Base-by-base conservation (phyloP, 2,888 invertebrate genomes). In the Ditylenchus weischeri region DNA sequence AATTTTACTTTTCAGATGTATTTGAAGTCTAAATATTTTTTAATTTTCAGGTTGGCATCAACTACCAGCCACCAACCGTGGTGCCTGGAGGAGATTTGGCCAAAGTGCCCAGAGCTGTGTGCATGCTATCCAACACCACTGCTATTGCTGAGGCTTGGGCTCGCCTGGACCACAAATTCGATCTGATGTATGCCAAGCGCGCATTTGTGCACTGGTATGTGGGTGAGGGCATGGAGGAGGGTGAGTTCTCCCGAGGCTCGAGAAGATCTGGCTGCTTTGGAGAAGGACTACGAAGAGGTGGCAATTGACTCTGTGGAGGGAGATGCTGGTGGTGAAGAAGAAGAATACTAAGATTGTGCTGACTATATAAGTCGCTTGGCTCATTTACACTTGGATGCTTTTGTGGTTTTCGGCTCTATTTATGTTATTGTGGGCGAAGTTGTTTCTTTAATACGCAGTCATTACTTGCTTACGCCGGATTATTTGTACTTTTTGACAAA, bases 111-210 rank as follows among this genome's bases (percentile, higher is more conserved):
- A 87, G 90, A 73, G 90, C 91, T 47, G 90, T 91, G 1, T 90
- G 90, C 70, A 91, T 92, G 90, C 86, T 92, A 15, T 89, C 90
- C 81, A 93, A 93, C 85, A 93, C 92, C 8, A 93, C 92, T 15
- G 91, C 92, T 75, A 91, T 92, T 80, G 89, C 90, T n/a, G 89
- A 91, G 80, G 92, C 92, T 62, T 93, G 92, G 90, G 89, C 89
- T 68, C 87, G 89, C 65, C 85, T 93, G 23, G 87, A 88, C 78
- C 87, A 87, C 78, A 92, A 93, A 84, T 73, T 73, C 60, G 73
- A 73, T 54, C 66, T 73, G 36, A 73, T 73, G 73, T 71, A 73
- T 54, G 67, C 72, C 50, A 90, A 92, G 88, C 90, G 88, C 78
- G 91, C 92, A 7, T 93, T 92, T 83, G 89, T 92, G n/a, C 92